Base-by-base conservation (phyloP, 2,888 invertebrate species). In the Nesidiocoris tenuis region DNA sequence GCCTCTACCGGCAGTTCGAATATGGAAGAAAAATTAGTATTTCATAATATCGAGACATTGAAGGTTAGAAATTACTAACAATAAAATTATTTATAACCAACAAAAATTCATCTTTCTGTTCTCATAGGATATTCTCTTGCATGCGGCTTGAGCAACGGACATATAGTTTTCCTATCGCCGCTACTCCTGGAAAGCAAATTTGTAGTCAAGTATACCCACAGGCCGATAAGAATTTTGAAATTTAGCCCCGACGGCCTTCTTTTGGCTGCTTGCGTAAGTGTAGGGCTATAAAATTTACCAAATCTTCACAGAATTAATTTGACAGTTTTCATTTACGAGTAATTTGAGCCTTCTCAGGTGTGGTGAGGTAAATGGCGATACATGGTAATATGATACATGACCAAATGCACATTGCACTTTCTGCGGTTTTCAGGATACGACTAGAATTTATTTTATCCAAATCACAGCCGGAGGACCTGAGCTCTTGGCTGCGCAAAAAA, bases 91-190 rank as follows among this genome's bases (percentile, higher is more conserved):
- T n/a, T n/a, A n/a, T n/a, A n/a, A n/a, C n/a, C n/a, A n/a, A n/a
- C n/a, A n/a, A n/a, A n/a, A n/a, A n/a, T n/a, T n/a, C n/a, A n/a
- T n/a, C n/a, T n/a, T n/a, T n/a, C n/a, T n/a, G n/a, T n/a, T 19
- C 7, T n/a, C 61, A 1, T 22, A 75, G 75, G 67, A 5, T 25
- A 63, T 17, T 61, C 64, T 25, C 23, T 75, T 17, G 75, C 54
- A 19, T 75, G 75, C 21, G 75, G 75, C 24, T 55, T 75, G 68
- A 68, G 39, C 54, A 70, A 75, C 68, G 75, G 75, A 2, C 63
- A 75, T 18, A 59, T 75, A 2, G 54, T 68, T 12, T 61, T 75
- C 22, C 59, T 75, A 23, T 55, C 56, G 16, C 75, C 75, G 5
- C 22, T 75, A 2, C 19, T 74, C 64, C 65, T 74, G 56, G 74